These are phyloP conservation scores for Cottoperca gobio DNA, from an alignment of 2,797 vertebrate species.

Conservation along the genomic window DNA sequence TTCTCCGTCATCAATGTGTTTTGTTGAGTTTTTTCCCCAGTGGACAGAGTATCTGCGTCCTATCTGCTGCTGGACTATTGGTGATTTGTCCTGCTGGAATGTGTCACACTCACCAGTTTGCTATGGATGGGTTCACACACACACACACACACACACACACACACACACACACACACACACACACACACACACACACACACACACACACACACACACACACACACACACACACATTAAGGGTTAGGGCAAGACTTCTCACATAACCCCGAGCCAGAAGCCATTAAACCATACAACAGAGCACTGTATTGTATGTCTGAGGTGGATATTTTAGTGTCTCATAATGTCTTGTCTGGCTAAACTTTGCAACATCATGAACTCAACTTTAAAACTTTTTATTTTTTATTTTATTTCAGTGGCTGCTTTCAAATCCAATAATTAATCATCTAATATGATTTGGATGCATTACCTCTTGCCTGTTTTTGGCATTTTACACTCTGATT, in stretches of 20 bases:
- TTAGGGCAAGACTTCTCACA: conserved; percentile 29
- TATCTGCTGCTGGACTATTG: conserved; percentile 42
- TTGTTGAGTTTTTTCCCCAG: conserved; percentile 36
- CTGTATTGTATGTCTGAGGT: conserved; percentile 5
- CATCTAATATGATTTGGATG: not conserved
- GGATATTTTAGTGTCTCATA: conserved; percentile 22
- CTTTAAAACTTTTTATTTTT: not conserved
- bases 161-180: conserved; percentile 11
- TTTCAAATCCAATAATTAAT: not conserved
- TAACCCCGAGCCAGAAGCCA: conserved; percentile 19
- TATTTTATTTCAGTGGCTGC: not conserved
- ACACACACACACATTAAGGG: conserved; percentile 15
- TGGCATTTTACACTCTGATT: not conserved
- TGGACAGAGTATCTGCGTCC: conserved; percentile 64
- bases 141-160: conserved; percentile 18
- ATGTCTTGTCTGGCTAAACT: not conserved
- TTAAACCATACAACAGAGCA: conserved; percentile 35
- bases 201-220: conserved; percentile 13
- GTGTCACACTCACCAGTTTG: conserved; percentile 67
- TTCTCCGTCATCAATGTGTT: conserved; percentile 34
- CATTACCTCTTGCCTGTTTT: not conserved
- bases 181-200: conserved; percentile 31
- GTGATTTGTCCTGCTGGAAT: conserved; percentile 67
- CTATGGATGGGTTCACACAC: conserved; percentile 28
- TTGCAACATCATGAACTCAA: not conserved